phyloP scores from a whole-genome alignment of 2,113 vertebrate species.

The Dasypus novemcinctus region DNA sequence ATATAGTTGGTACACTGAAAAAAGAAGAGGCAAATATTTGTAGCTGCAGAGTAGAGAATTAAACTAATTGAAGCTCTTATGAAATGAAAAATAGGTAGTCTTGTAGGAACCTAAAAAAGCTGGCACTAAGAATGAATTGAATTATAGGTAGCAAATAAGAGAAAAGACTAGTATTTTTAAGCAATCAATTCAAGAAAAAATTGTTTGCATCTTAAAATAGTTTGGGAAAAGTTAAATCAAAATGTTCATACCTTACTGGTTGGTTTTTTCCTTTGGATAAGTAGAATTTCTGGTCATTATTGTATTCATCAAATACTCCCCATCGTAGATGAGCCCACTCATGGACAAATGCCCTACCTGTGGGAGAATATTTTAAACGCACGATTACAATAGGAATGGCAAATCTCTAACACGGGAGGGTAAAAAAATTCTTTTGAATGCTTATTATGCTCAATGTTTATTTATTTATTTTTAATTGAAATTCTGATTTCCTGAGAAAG shows the following conservation, averaged over 20 bases:
- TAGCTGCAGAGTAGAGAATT: background rate
- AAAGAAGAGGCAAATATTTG: background rate
- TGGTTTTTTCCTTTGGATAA: slow-evolving; percentile 22
- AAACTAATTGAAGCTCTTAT: background rate
- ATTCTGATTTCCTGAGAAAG: background rate
- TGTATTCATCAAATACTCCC: slow-evolving; percentile 86
- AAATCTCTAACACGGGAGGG: background rate
- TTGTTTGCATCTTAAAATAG: background rate
- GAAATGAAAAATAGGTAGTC: background rate
- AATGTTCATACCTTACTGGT: slow-evolving; percentile 79
- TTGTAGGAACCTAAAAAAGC: background rate
- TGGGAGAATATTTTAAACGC: slow-evolving; percentile 45
- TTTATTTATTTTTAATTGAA: background rate
- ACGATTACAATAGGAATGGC: background rate
- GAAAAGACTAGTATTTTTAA: background rate
- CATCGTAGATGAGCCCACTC: slow-evolving; percentile 87
- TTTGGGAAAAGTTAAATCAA: slow-evolving; percentile 5
- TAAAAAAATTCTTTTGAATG: background rate
- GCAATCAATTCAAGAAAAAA: slow-evolving; percentile 17
- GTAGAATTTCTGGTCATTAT: slow-evolving; percentile 79
- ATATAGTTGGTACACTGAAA: background rate
- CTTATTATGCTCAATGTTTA: background rate
- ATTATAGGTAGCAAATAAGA: background rate
- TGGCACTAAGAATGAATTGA: background rate
- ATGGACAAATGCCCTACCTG: slow-evolving; percentile 83